These are phyloP conservation scores for Trissonchulus latispiculum DNA, from an alignment of 2,888 invertebrate species.

Conservation along the genomic window DNA sequence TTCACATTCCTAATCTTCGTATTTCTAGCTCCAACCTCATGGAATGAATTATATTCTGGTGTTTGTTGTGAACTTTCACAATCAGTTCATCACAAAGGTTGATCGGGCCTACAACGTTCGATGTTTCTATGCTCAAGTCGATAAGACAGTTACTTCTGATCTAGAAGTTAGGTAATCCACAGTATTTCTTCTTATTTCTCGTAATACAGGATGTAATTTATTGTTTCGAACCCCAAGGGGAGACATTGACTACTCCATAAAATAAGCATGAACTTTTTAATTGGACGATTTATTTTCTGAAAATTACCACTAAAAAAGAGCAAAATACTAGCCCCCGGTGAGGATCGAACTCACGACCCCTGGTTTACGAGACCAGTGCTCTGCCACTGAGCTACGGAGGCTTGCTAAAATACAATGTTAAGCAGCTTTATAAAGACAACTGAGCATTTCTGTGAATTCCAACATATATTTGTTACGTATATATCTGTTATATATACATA, in stretches of 20 bases:
- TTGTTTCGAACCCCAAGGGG: too few relatives aligned
- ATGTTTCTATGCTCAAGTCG: constrained; percentile 35
- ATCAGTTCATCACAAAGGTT: constrained; percentile 35
- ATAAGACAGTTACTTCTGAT: constrained; percentile 30
- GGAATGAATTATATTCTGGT: constrained; percentile 35
- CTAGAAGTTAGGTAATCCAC: constrained; percentile 32
- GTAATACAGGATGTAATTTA: too few relatives aligned
- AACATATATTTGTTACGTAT: too few relatives aligned
- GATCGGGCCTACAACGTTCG: constrained; percentile 37
- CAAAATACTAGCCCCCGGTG: constrained; percentile 61
- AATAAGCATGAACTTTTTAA: too few relatives aligned
- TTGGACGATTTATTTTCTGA: too few relatives aligned
- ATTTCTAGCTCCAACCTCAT: constrained; percentile 31
- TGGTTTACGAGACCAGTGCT: constrained; percentile 74
- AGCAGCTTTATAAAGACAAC: not conserved
- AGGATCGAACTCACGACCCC: constrained; percentile 75
- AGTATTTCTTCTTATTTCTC: too few relatives aligned
- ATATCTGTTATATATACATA: too few relatives aligned
- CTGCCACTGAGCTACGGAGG: constrained; percentile 71
- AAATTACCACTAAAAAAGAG: not conserved
- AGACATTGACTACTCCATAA: too few relatives aligned
- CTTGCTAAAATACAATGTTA: constrained; percentile 34
- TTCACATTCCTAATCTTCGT: too few relatives aligned
- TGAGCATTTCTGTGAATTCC: too few relatives aligned
- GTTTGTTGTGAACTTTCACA: constrained; percentile 37